These are phyloP conservation scores for Timema podura DNA, from an alignment of 2,888 invertebrate species.

Conservation along the genomic window DNA sequence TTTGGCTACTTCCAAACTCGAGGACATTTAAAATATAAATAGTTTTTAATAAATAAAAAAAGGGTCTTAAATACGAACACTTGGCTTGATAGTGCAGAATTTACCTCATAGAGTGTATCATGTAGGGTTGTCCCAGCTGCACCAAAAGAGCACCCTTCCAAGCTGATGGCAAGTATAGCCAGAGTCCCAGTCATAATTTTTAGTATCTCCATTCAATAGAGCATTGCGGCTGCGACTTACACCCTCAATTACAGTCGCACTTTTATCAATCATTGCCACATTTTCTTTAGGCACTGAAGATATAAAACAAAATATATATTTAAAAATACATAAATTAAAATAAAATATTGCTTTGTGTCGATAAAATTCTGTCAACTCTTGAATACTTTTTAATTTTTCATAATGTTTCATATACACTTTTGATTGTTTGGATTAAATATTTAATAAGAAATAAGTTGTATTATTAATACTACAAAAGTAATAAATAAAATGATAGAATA, in stretches of 20 bases:
- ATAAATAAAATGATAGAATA: too few species aligned
- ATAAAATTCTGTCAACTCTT: not conserved
- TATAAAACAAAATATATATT: conserved; percentile 19
- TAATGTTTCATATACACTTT: not conserved
- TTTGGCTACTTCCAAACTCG: too few species aligned
- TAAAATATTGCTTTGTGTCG: not conserved
- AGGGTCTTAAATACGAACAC: not conserved
- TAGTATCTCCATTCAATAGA: conserved; percentile 90
- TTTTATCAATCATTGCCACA: conserved; percentile 85
- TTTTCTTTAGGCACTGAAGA: conserved; percentile 80
- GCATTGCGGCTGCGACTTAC: conserved; percentile 91
- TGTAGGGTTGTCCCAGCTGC: conserved; percentile 93
- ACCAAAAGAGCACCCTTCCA: conserved; percentile 93
- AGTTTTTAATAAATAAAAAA: not conserved
- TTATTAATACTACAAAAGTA: too few species aligned
- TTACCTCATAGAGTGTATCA: conserved; percentile 79
- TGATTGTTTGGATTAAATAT: not conserved
- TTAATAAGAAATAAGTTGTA: not conserved
- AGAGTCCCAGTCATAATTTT: conserved; percentile 97
- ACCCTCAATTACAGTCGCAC: conserved; percentile 94
- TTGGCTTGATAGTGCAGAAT: not conserved
- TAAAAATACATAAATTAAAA: not conserved
- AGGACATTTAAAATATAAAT: too few species aligned
- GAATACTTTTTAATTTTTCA: not conserved
- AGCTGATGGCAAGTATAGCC: conserved; percentile 97